Base-by-base conservation (phyloP, 2,888 invertebrate genomes). In the Leucophenga montana region DNA sequence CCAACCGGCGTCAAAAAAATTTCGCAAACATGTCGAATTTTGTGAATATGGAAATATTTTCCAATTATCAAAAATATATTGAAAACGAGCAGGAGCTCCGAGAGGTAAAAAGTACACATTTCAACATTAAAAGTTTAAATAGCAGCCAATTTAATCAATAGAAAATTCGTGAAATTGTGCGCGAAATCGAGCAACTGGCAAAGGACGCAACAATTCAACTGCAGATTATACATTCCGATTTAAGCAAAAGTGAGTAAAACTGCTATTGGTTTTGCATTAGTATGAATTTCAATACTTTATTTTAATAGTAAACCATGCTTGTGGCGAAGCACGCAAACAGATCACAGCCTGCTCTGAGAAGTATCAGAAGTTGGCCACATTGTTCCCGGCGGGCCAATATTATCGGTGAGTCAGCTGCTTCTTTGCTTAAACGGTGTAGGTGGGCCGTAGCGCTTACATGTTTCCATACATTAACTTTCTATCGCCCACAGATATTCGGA, bases 171-270 rank as follows among this genome's bases (percentile, higher is more conserved):
- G 70, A 78, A 50, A 84, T 85, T 22, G 88, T 87, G n/a, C 83
- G 87, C 4, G 94, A 95, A 80, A 91, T 96, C 59, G 96, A 97
- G 79, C 94, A 94, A 80, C 90, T 91, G 72, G 92, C 94, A 0
- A 91, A 96, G 68, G 95, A 95, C 88, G 93, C 95, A 33, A 90
- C 93, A n/a, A 95, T 95, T 27, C 89, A 92, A 20, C 89, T 97
- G 39, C 96, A 97, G 90, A 91, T 93, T 22, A 95, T 97, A 74
- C 97, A 97, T 83, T 93, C 94, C 76, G 92, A 92, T 74, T 90
- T 92, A 69, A 91, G 91, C 77, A 92, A 93, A 84, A 92, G 95
- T 93, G 89, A 91, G 78, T 74, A n/a, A 22, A 14, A 22, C 0
- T 31, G 13, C 14, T 4, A 14, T 1, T 8, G 22, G 14, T 6